Conservation (phyloP, 2,113 vertebrate genomes). For the Orientallactaga bullata region DNA sequence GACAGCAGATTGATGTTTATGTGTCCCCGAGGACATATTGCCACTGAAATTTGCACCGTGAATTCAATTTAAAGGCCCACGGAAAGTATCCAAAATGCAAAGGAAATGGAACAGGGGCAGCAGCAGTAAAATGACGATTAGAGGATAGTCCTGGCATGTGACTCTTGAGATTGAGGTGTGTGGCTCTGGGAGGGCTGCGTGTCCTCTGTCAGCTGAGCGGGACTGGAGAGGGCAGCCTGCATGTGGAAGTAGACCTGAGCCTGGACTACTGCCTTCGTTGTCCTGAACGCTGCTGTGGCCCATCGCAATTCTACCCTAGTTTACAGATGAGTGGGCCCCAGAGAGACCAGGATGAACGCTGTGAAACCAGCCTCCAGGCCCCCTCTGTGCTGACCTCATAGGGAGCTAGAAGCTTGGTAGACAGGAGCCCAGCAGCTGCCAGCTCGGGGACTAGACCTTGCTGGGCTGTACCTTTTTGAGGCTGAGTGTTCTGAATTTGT, state of each 20-base stretch:
- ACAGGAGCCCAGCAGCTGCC: background rate
- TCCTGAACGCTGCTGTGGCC: background rate
- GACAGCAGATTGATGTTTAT: conserved; percentile 51
- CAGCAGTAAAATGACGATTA: background rate
- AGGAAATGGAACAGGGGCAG: conserved; percentile 26
- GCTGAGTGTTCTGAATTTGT: background rate
- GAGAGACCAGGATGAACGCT: background rate
- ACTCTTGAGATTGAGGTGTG: fast-evolving
- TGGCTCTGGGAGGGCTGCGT: fast-evolving
- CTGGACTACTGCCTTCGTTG: background rate
- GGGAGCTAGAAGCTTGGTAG: background rate
- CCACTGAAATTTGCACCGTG: conserved; percentile 47
- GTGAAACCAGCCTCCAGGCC: fast-evolving
- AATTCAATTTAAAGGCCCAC: conserved; percentile 69
- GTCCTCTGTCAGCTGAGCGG: no score
- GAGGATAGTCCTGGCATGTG: fast-evolving
- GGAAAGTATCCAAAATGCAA: conserved; percentile 55
- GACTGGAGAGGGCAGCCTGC: background rate
- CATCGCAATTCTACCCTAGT: background rate
- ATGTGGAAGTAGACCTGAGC: background rate
- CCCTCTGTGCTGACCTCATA: fast-evolving
- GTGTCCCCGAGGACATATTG: conserved; percentile 27
- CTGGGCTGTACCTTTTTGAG: background rate
- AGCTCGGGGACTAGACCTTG: background rate
- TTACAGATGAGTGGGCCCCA: background rate